Percentiles rank a stretch among this genome's conserved stretches.
Conservation (phyloP, 2,113 vertebrate genomes). For the Ahaetulla prasina region DNA sequence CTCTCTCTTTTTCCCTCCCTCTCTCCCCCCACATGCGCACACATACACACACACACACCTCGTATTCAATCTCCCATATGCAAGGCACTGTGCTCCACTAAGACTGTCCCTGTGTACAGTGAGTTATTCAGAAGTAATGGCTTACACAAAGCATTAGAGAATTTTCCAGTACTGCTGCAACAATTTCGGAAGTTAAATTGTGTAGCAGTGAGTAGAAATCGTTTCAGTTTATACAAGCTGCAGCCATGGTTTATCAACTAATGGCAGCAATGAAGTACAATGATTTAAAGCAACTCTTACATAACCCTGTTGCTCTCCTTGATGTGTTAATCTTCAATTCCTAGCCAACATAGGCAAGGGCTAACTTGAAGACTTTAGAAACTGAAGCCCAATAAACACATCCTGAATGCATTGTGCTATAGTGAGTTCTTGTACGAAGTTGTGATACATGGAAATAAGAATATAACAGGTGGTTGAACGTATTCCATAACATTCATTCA, state of each 20-base stretch:
- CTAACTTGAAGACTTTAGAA: neutral
- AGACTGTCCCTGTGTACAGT: neutral
- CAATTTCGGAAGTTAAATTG: neutral
- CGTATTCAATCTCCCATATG: neutral
- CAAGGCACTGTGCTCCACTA: neutral
- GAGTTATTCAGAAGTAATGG: neutral
- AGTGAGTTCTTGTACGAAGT: neutral
- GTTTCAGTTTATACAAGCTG: neutral
- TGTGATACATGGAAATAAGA: neutral
- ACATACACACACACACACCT: constrained; percentile 28
- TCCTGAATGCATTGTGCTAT: neutral
- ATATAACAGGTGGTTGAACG: neutral
- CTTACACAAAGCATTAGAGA: neutral
- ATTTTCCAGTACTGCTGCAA: neutral
- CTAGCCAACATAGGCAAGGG: neutral
- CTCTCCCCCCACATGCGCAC: neutral
- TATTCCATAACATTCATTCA: neutral
- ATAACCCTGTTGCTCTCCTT: neutral
- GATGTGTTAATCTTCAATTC: neutral
- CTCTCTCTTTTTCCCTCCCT: neutral
- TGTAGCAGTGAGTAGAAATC: neutral
- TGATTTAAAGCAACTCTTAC: neutral
- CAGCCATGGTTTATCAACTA: neutral
- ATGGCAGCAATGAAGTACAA: too few species aligned
- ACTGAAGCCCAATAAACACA: neutral